Base-by-base conservation (phyloP, 1,140 invertebrate species). In the Eriocheir sinensis region DNA sequence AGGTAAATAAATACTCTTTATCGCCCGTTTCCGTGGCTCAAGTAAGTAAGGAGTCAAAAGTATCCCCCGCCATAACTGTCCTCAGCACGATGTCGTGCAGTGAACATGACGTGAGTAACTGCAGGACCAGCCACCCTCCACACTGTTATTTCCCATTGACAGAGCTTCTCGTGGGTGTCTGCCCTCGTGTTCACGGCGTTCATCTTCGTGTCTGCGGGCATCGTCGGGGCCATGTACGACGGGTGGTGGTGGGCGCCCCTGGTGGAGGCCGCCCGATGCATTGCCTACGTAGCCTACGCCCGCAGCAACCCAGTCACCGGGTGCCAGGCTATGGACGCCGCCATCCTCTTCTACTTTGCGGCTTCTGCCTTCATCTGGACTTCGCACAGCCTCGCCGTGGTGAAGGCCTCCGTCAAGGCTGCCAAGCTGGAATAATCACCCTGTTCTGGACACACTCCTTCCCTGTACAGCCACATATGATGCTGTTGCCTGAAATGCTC, bases 231-330 rank as follows among this genome's bases (percentile, higher is more conserved):
- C 85, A 94, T 94, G 90, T 93, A 94, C 79, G 95, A 95, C 60
- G 95, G 92, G 40, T 94, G 91, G 89, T 89, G 92, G 90, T 91
- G 93, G 95, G 95, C 95, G 93, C 92, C 93, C 40, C 83, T 94
- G 80, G 89, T 93, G 60, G 95, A 95, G 60, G 85, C 92, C 85
- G 80, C 89, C 83, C 89, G 95, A 3, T 95, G 95, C 21, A 41
- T 41, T 32, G 72, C 88, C 83, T 94, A 89, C 88, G 60, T 95
- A 3, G 95, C 91, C 92, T 94, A 94, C 95, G 93, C 93, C 81
- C 81, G 93, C 12, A 80, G 17, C 30, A 32, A 12, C 9, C 89
- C 91, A 2, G 41, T 93, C 72, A 91, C 38, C 27, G 48, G 48
- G 38, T 6, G 32, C 12, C 48, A 79, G 0, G 0, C 41, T 8